Conservation (phyloP, 2,113 vertebrate species). For the Prionailurus viverrinus region DNA sequence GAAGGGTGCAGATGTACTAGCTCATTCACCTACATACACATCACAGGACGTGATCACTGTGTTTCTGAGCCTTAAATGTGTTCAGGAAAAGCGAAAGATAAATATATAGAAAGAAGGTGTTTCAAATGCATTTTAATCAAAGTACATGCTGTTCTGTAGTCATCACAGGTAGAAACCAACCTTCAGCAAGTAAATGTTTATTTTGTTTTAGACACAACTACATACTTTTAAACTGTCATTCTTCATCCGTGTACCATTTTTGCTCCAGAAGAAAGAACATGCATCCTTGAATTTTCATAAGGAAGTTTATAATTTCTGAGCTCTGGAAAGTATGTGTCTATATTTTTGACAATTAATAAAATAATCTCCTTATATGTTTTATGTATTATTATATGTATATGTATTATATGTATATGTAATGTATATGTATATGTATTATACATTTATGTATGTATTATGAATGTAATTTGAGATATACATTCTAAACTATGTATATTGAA, state of each 20-base stretch:
- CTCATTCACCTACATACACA: slow-evolving; percentile 78
- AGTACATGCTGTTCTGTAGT: background rate
- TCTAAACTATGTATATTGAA: slow-evolving; percentile 56
- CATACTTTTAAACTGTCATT: background rate
- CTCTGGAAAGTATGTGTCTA: background rate
- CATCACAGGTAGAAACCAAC: background rate
- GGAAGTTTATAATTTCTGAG: slow-evolving; percentile 29
- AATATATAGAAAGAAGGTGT: background rate
- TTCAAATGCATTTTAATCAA: background rate
- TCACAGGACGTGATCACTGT: slow-evolving; percentile 50
- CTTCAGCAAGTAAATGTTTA: slow-evolving; percentile 17
- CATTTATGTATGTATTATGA: background rate
- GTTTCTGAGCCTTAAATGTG: background rate
- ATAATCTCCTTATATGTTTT: background rate
- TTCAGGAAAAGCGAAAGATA: background rate
- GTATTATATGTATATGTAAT: no score
- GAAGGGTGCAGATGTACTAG: slow-evolving; percentile 67
- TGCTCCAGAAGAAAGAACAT: background rate
- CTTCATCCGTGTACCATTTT: background rate
- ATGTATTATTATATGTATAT: no score
- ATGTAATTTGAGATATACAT: slow-evolving; percentile 40
- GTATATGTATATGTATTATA: no score
- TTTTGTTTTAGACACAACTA: slow-evolving; percentile 10
- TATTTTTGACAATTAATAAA: slow-evolving; percentile 36
- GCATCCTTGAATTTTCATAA: background rate